A percentile compares a stretch with the other conserved stretches of the same genome.
phyloP scores from a whole-genome alignment of 2,888 invertebrate species.

The Drosophila rellima region DNA sequence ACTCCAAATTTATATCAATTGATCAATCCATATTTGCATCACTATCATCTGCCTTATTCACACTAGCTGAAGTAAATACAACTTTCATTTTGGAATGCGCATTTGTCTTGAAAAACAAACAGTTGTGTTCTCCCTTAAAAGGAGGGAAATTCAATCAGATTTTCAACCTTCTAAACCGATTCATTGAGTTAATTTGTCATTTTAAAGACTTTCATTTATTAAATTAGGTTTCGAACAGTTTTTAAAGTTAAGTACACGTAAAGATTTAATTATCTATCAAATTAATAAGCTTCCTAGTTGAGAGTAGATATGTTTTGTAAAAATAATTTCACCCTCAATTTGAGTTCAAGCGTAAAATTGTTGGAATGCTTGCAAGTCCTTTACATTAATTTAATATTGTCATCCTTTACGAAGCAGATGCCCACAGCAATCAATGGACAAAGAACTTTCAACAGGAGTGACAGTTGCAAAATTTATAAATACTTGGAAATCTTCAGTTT shows the following conservation, averaged over 20 bases:
- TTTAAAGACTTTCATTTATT: background rate
- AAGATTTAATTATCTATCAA: background rate
- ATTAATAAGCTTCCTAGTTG: background rate
- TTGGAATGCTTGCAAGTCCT: slow-evolving; percentile 27
- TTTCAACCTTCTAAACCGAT: background rate
- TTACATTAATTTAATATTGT: slow-evolving; percentile 30
- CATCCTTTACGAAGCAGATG: slow-evolving; percentile 22
- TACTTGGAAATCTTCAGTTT: slow-evolving; percentile 36
- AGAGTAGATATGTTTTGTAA: background rate
- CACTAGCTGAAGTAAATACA: background rate
- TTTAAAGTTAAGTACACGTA: background rate
- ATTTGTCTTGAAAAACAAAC: background rate
- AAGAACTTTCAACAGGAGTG: slow-evolving; percentile 62
- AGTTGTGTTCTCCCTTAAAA: background rate
- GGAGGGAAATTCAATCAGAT: background rate
- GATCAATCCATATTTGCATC: background rate
- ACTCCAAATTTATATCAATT: background rate
- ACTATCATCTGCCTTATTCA: background rate
- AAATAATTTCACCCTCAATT: slow-evolving; percentile 30
- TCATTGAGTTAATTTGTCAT: background rate
- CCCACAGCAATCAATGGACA: slow-evolving; percentile 67
- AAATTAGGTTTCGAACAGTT: background rate
- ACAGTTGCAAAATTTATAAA: slow-evolving; percentile 55
- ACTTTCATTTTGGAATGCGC: background rate
- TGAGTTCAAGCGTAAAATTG: slow-evolving; percentile 22